Evolutionary conservation across 2,797 vertebrate species (phyloP).

Genomic region (Tadarida brasiliensis): DNA sequence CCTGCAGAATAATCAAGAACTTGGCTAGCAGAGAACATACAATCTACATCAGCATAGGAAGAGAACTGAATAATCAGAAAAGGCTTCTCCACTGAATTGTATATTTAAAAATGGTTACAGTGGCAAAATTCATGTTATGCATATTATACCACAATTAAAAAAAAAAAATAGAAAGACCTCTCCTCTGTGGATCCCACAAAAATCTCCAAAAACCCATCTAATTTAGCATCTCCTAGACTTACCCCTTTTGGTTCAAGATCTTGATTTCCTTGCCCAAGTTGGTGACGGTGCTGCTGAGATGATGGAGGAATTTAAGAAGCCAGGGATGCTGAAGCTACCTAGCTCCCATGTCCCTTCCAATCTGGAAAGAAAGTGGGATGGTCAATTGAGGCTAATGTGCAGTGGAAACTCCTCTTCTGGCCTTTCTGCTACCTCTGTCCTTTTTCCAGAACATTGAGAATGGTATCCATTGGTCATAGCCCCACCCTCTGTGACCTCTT

Average conservation of each 20-base stretch:
- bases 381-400: neutral
- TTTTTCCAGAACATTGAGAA: slow-evolving; percentile 37
- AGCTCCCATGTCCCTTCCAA: neutral
- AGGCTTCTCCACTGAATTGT: neutral
- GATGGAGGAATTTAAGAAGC: neutral
- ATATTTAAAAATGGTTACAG: neutral
- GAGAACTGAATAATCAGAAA: neutral
- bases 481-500: slow-evolving; percentile 58
- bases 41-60: neutral
- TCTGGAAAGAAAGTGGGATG: neutral
- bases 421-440: slow-evolving; percentile 12
- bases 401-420: slow-evolving; percentile 1
- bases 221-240: slow-evolving; percentile 7
- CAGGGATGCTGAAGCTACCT: neutral
- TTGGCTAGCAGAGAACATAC: neutral
- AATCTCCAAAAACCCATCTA: neutral
- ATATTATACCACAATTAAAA: neutral
- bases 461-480: neutral
- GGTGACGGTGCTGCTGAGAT: neutral
- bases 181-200: neutral
- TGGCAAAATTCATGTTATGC: neutral
- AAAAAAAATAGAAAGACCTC: neutral
- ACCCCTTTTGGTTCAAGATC: neutral
- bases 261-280: slow-evolving; percentile 36
- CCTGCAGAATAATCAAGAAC: neutral